Conservation (phyloP, 2,113 vertebrate species). For the Catharus bicknelli region DNA sequence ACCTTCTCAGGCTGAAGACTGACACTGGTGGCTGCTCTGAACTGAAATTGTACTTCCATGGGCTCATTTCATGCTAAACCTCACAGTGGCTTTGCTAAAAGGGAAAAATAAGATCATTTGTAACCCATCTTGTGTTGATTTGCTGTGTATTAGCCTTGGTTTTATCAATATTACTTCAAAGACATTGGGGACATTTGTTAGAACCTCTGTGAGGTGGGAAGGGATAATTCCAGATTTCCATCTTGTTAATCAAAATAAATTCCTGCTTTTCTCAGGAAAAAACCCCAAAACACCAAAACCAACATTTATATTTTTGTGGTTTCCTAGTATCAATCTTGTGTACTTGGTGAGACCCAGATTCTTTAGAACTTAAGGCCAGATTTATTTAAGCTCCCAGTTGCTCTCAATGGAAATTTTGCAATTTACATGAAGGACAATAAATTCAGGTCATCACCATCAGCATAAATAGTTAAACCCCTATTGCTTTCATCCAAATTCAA, state of each 20-base stretch:
- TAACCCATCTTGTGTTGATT: not conserved
- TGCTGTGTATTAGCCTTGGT: not conserved
- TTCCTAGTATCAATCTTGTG: not conserved
- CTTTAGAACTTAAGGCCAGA: not conserved
- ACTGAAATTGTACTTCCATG: not conserved
- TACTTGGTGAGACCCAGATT: not conserved
- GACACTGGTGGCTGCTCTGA: not conserved
- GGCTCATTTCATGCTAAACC: not conserved
- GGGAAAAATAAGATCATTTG: not conserved
- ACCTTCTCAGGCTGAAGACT: not conserved
- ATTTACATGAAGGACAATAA: not conserved
- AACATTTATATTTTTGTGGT: not conserved
- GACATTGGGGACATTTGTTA: accelerated
- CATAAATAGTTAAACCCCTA: not conserved
- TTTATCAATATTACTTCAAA: not conserved
- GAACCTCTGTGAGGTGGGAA: not conserved
- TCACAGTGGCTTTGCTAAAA: not conserved
- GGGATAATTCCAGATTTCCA: not conserved
- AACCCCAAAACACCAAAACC: not conserved
- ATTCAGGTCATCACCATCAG: not conserved
- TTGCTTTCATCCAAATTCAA: not conserved
- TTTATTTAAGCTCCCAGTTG: not conserved
- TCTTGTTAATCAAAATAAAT: not conserved
- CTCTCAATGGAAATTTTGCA: not conserved
- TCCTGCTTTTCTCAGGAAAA: not conserved